These are phyloP conservation scores for Nemopilema nomurai DNA, from an alignment of 30 jellyfish, hydroid and myxozoan genomes.

Conservation along the genomic window DNA sequence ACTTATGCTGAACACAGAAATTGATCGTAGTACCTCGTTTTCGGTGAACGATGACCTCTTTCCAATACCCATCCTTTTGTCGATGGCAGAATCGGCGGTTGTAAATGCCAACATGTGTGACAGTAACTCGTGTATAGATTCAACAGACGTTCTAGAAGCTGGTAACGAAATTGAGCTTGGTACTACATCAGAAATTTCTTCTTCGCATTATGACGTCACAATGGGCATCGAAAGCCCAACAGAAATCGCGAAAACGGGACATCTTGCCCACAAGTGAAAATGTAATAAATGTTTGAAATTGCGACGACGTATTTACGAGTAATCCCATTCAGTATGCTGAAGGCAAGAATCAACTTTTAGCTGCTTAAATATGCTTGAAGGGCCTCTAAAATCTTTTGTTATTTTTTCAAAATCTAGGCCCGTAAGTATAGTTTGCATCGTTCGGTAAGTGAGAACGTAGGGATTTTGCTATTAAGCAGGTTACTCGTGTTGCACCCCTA, in stretches of 20 bases:
- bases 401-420: too few relatives aligned
- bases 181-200: conserved; percentile 32
- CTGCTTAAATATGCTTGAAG: too few relatives aligned
- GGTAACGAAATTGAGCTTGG: conserved; percentile 64
- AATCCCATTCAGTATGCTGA: too few relatives aligned
- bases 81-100: conserved; percentile 72
- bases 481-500: too few relatives aligned
- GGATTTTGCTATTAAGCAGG: too few relatives aligned
- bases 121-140: conserved; percentile 39
- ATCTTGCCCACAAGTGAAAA: background rate
- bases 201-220: conserved; percentile 50
- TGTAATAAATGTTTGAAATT: too few relatives aligned
- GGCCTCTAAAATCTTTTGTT: too few relatives aligned
- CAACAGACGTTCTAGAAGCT: conserved; percentile 41
- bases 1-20: conserved; percentile 53
- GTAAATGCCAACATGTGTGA: conserved; percentile 58
- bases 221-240: conserved; percentile 46
- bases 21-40: conserved; percentile 57
- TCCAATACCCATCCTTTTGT: conserved; percentile 68
- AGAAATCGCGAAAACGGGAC: background rate
- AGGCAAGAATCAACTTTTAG: too few relatives aligned
- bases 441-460: too few relatives aligned
- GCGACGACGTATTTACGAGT: too few relatives aligned
- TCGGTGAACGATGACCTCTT: conserved; percentile 60
- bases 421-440: too few relatives aligned